Conservation (phyloP, 2,888 invertebrate species). For the Lepetodrilus schrolli region DNA sequence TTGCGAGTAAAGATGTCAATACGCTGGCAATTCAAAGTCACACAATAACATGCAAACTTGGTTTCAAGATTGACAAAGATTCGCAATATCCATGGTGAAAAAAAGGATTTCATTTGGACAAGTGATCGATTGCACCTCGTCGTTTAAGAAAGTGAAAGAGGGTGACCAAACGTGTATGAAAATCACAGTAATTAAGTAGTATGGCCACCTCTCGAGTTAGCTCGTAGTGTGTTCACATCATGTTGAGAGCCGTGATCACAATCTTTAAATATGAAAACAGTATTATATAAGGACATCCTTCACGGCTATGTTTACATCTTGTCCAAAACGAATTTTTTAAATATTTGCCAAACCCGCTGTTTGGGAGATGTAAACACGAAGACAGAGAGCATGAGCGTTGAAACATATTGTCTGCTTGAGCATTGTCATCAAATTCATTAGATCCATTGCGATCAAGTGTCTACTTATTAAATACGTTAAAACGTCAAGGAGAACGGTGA, state of each 20-base stretch:
- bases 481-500: background rate
- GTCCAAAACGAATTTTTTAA: slow-evolving; percentile 24
- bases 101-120: background rate
- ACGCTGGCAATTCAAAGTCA: background rate
- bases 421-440: slow-evolving; percentile 24
- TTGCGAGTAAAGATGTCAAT: background rate
- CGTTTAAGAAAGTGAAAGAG: slow-evolving; percentile 15
- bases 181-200: slow-evolving; percentile 25
- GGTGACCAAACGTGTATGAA: background rate
- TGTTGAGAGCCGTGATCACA: slow-evolving; percentile 1
- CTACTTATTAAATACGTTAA: slow-evolving; percentile 19
- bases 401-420: slow-evolving; percentile 9
- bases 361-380: background rate
- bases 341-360: slow-evolving; percentile 20
- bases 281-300: slow-evolving; percentile 22
- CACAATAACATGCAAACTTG: slow-evolving; percentile 18
- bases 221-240: background rate
- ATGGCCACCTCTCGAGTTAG: background rate
- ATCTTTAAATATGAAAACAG: slow-evolving; percentile 26
- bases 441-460: slow-evolving; percentile 5
- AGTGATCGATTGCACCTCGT: background rate
- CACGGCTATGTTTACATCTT: slow-evolving; percentile 3
- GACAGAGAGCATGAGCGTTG: background rate
- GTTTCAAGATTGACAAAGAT: background rate
- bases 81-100: background rate